These are phyloP conservation scores for Tachina lurida DNA, from an alignment of 2,888 invertebrate genomes.

Conservation along the genomic window DNA sequence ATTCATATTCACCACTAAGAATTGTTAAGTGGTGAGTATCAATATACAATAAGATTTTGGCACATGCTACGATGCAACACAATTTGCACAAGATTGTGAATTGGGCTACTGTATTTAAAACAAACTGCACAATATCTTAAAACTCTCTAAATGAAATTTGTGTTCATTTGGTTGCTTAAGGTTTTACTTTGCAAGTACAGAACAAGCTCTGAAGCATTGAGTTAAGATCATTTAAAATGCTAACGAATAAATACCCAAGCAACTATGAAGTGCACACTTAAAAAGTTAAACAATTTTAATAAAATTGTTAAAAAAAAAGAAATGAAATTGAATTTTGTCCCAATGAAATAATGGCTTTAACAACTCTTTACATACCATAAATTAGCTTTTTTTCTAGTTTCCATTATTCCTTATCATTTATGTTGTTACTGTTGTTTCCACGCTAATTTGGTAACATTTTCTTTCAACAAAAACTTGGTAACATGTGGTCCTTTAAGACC, in stretches of 20 bases:
- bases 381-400: conserved; percentile 21
- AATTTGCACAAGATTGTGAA: neutral
- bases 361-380: conserved; percentile 46
- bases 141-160: conserved; percentile 12
- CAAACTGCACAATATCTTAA: conserved; percentile 1
- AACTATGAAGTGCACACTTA: conserved; percentile 7
- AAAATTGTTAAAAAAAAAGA: conserved; percentile 12
- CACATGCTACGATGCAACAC: no score
- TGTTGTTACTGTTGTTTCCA: conserved; percentile 25
- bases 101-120: neutral
- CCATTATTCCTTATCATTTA: conserved; percentile 44
- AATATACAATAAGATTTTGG: no score
- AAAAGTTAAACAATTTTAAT: conserved; percentile 33
- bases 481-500: conserved; percentile 13
- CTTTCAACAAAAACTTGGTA: conserved; percentile 8
- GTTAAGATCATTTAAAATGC: neutral
- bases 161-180: conserved; percentile 5
- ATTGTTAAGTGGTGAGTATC: no score
- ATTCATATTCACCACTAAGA: no score
- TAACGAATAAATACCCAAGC: neutral
- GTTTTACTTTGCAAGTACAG: neutral
- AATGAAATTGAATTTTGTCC: conserved; percentile 5
- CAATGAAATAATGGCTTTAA: conserved; percentile 68
- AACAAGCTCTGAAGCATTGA: neutral
- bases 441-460: conserved; percentile 18